Evolutionary conservation across 2,888 invertebrate genomes (phyloP).

Genomic region (Melipona beecheii): DNA sequence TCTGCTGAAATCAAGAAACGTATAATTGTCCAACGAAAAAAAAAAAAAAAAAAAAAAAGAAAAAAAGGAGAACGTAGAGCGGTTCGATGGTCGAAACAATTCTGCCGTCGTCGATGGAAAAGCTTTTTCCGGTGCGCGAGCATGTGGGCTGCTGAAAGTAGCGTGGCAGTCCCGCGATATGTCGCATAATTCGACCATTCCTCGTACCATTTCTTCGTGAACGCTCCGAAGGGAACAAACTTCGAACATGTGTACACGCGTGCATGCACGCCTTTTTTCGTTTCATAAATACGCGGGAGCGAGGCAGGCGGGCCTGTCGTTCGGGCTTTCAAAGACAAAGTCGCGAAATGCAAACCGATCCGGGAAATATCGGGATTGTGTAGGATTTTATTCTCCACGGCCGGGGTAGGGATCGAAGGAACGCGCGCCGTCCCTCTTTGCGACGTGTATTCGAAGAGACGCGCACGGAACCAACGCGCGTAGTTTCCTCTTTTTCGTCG

Average conservation of each 20-base stretch:
- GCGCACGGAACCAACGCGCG: conserved; percentile 15
- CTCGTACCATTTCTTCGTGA: conserved; percentile 66
- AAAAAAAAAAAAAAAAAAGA: not conserved
- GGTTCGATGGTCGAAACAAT: conserved; percentile 59
- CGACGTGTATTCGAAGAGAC: conserved; percentile 25
- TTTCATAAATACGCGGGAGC: conserved; percentile 66
- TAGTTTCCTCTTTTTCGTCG: not conserved
- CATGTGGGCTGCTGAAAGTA: conserved; percentile 33
- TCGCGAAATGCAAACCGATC: conserved; percentile 66
- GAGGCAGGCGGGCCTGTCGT: conserved; percentile 35
- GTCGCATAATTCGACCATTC: conserved; percentile 79
- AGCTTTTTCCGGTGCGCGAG: conserved; percentile 57
- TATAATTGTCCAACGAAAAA: not conserved
- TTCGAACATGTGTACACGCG: conserved; percentile 68
- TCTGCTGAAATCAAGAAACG: not conserved
- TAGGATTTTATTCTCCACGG: conserved; percentile 52
- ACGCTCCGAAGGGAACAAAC: conserved; percentile 62
- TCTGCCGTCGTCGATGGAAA: conserved; percentile 59
- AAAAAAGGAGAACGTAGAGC: not conserved
- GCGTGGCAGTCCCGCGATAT: conserved; percentile 70
- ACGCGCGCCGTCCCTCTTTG: conserved; percentile 28
- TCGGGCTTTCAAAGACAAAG: conserved; percentile 53
- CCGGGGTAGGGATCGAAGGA: conserved; percentile 49
- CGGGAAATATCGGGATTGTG: conserved; percentile 63
- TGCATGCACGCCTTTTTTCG: conserved; percentile 49